Evolutionary conservation across 2,113 vertebrate species (phyloP).

Genomic region (Raja brachyura): DNA sequence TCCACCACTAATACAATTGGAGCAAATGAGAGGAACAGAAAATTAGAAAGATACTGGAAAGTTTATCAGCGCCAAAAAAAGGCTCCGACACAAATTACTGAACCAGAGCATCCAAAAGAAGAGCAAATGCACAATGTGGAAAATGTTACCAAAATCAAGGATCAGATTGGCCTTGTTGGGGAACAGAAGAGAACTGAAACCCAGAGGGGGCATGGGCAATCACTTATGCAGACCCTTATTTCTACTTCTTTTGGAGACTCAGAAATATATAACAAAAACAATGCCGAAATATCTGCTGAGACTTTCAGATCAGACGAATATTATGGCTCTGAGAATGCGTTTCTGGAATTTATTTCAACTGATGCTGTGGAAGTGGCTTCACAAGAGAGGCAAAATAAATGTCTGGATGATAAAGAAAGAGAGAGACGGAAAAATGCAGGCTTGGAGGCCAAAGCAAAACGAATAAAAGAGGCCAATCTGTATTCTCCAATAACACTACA

Average conservation of each 20-base stretch:
- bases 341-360: slow-evolving; percentile 62
- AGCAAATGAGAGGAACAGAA: slow-evolving; percentile 86
- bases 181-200: neutral
- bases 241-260: neutral
- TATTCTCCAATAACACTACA: slow-evolving; percentile 81
- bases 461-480: slow-evolving; percentile 52
- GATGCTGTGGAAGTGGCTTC: slow-evolving; percentile 57
- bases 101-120: slow-evolving; percentile 45
- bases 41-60: slow-evolving; percentile 85
- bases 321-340: slow-evolving; percentile 41
- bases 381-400: slow-evolving; percentile 49
- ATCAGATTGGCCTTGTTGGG: neutral
- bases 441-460: slow-evolving; percentile 61
- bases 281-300: neutral
- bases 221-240: neutral
- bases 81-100: slow-evolving; percentile 43
- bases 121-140: slow-evolving; percentile 44
- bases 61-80: slow-evolving; percentile 59
- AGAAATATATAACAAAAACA: neutral
- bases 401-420: slow-evolving; percentile 63
- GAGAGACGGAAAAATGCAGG: slow-evolving; percentile 67
- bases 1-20: slow-evolving; percentile 81
- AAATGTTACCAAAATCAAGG: slow-evolving; percentile 44
- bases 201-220: too few species aligned
- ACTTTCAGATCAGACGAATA: neutral